Percentiles rank a stretch among this genome's conserved stretches.
Conservation (phyloP, 1,140 invertebrate species). For the Odontomachus brunneus region DNA sequence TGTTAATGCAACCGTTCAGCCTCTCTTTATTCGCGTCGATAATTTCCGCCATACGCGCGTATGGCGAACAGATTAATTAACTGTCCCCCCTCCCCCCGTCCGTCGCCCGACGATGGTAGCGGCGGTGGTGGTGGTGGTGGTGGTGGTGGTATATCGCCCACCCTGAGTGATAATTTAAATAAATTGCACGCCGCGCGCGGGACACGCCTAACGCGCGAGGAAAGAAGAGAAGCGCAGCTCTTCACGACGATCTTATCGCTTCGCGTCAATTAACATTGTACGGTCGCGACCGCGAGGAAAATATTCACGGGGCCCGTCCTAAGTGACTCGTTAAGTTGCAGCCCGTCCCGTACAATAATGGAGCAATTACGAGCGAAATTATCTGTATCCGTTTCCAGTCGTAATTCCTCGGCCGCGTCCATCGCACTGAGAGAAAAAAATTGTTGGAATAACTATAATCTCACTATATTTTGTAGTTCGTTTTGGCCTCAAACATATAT, state of each 20-base stretch:
- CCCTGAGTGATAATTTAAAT: constrained; percentile 36
- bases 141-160: background rate
- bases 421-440: no score
- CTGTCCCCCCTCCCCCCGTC: background rate
- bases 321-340: constrained; percentile 31
- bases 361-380: constrained; percentile 41
- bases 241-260: constrained; percentile 11
- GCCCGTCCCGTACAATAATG: constrained; percentile 33
- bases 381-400: constrained; percentile 40
- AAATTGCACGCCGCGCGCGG: constrained; percentile 12
- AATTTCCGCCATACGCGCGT: constrained; percentile 35
- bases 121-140: no score
- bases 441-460: no score
- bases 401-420: background rate
- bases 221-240: background rate
- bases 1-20: constrained; percentile 14
- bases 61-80: constrained; percentile 37
- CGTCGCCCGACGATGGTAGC: no score
- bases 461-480: no score
- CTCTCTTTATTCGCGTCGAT: constrained; percentile 34
- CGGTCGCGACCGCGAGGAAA: constrained; percentile 11
- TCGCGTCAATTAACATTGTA: constrained; percentile 29
- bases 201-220: background rate
- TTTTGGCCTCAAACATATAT: no score
- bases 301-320: background rate